Conservation (phyloP, 2,888 invertebrate species). For the Leucophora obtusa region DNA sequence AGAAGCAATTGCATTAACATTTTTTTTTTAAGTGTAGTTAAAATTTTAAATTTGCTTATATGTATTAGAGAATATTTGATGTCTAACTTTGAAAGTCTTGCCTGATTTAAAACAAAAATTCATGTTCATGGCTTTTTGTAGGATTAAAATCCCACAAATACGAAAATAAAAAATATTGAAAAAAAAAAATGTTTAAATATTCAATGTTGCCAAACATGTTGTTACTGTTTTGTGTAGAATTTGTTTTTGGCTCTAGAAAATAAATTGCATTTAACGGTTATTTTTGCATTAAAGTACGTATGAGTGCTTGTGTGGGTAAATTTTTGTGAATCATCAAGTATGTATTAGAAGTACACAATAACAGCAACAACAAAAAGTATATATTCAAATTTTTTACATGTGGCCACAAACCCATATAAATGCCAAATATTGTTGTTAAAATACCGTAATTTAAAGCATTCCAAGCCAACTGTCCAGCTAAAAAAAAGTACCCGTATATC, state of each 20-base stretch:
- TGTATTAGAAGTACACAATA: not conserved
- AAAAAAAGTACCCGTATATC: too few relatives aligned
- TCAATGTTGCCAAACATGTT: conserved; percentile 47
- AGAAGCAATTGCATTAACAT: too few relatives aligned
- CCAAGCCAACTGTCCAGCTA: too few relatives aligned
- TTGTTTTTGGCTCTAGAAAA: conserved; percentile 26
- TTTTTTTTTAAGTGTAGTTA: conserved; percentile 1
- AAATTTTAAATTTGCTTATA: not conserved
- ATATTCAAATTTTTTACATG: not conserved
- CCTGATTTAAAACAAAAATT: conserved; percentile 12
- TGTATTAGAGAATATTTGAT: conserved; percentile 13
- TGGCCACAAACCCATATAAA: not conserved
- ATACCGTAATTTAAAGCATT: too few relatives aligned
- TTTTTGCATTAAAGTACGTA: conserved; percentile 1
- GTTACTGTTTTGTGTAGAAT: conserved; percentile 13
- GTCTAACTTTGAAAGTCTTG: conserved; percentile 20
- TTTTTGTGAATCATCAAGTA: conserved; percentile 25
- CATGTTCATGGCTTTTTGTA: conserved; percentile 46
- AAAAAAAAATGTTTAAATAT: conserved; percentile 7
- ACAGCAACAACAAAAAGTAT: too few relatives aligned
- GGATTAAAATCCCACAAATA: conserved; percentile 42
- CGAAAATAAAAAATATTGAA: not conserved
- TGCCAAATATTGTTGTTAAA: conserved; percentile 1
- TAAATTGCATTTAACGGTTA: conserved; percentile 54
- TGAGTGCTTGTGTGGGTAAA: not conserved